Evolutionary conservation across 2,113 vertebrate genomes (phyloP), one percentile per base, ranked within the genome.

Genomic region (Tauraco erythrolophus): DNA sequence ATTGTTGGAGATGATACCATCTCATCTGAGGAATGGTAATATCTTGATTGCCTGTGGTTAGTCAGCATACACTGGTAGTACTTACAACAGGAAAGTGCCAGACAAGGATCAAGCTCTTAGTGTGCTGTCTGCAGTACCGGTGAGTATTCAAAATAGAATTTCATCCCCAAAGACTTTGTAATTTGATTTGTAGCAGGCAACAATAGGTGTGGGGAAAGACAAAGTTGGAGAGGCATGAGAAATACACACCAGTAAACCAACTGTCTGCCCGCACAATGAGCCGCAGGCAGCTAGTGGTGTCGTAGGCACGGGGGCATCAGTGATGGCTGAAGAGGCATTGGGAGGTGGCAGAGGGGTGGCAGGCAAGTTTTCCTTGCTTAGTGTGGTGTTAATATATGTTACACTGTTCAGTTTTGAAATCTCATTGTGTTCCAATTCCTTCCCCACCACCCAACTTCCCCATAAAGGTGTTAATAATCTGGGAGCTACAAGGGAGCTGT

Each of bases 341-440:
- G 33, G 9, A 57, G 54, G 31, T 57, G 30, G 22, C 4, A 1
- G 39, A 60, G 57, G 30, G 17, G 10, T 54, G 51, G 46, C 50
- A 50, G 43, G 37, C 11, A 31, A 7, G 4, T 41, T 56, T 23
- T 50, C 57, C 24, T 35, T 50, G 14, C 31, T 41, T 22, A 2
- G 2, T 4, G 2, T 4, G 0, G 33, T 1, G 6, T 16, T 62
- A 19, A 23, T 22, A 2, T 0, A 6, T 6, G 0, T 50, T 9
- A 13, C 30, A 10, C 16, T 17, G 76, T 72, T 31, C 46, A 30
- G 18, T 18, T 69, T n/a, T 39, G 9, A 53, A 85, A 56, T 76
- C 39, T 60, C 46, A 1, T 23, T 9, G 0, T 21, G 7, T 61
- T 72, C 28, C 31, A 2, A 0, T 31, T 48, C 33, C 35, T 4